Conservation (phyloP, 2,113 vertebrate genomes). For the Periophthalmodon schlosseri region DNA sequence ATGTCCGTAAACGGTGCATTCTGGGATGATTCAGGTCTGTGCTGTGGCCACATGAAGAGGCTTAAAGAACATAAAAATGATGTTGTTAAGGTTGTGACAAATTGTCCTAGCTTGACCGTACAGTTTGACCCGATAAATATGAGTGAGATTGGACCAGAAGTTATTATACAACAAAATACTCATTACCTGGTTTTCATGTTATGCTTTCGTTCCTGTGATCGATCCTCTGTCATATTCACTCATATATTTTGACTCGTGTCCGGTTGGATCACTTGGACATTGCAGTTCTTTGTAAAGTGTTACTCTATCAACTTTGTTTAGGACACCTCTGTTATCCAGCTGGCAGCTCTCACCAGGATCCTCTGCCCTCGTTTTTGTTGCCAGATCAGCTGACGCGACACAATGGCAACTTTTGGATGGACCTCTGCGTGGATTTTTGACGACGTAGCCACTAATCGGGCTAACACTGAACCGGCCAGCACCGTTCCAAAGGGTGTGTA, state of each 20-base stretch:
- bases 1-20: too few species aligned
- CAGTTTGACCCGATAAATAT: too few species aligned
- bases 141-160: too few species aligned
- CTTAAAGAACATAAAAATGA: too few species aligned
- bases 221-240: too few species aligned
- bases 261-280: background rate
- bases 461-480: constrained; percentile 60
- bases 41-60: too few species aligned
- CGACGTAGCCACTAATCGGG: constrained; percentile 56
- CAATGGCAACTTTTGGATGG: constrained; percentile 58
- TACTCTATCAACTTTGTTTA: constrained; percentile 65
- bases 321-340: constrained; percentile 53
- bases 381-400: constrained; percentile 61
- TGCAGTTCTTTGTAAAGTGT: constrained; percentile 21
- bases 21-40: too few species aligned
- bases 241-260: background rate
- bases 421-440: constrained; percentile 50
- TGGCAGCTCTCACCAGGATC: constrained; percentile 52
- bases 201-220: too few species aligned
- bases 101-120: too few species aligned
- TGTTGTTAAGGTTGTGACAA: too few species aligned
- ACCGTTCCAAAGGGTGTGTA: constrained; percentile 56
- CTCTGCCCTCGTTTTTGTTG: constrained; percentile 8
- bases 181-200: too few species aligned
- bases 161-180: too few species aligned